Percentiles rank a stretch among this genome's conserved stretches.
phyloP scores from a whole-genome alignment of 2,113 vertebrate species.

The Bufo gargarizans region DNA sequence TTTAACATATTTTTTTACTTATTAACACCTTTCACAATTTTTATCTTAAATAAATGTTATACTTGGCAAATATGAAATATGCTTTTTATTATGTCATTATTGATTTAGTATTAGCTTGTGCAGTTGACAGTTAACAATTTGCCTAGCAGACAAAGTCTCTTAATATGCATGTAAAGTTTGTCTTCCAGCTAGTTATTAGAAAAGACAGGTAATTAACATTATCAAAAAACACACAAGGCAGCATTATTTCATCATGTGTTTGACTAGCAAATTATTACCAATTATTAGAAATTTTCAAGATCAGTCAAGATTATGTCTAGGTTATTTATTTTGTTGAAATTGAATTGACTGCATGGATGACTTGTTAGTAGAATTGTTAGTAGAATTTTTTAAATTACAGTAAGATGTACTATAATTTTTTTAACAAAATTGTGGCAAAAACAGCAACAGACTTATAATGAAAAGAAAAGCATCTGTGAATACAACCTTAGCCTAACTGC shows the following conservation, averaged over 20 bases:
- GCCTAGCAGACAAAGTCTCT: not conserved
- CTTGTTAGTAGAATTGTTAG: not conserved
- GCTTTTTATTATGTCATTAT: not conserved
- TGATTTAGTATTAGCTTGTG: not conserved
- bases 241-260: not conserved
- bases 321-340: not conserved
- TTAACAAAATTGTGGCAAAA: too few relatives aligned
- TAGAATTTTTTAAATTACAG: too few relatives aligned
- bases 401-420: too few relatives aligned
- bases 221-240: not conserved
- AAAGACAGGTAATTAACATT: not conserved
- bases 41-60: too few relatives aligned
- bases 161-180: not conserved
- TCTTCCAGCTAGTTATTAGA: not conserved
- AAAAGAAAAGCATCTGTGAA: too few relatives aligned
- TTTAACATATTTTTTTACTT: too few relatives aligned
- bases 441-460: too few relatives aligned
- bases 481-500: too few relatives aligned
- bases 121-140: slow-evolving; percentile 1
- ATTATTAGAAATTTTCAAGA: not conserved
- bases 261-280: not conserved
- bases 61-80: too few relatives aligned
- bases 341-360: not conserved
- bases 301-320: not conserved
- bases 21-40: too few relatives aligned